Evolutionary conservation across 1,140 invertebrate species (phyloP).

Genomic region (Hestina assimilis): DNA sequence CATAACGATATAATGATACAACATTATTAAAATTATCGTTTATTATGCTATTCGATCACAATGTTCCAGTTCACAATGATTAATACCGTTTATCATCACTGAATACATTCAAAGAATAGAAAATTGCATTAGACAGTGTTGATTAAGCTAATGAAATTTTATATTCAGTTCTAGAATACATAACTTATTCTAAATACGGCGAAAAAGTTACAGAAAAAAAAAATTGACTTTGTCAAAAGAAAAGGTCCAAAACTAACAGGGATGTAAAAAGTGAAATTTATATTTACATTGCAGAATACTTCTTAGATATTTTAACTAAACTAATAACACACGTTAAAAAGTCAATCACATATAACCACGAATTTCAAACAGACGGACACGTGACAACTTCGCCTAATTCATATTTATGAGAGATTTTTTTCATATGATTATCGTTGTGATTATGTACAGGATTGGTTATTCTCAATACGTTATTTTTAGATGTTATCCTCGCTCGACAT

Average conservation of each 20-base stretch:
- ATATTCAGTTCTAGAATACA: constrained; percentile 1
- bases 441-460: constrained; percentile 70
- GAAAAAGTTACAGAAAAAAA: not conserved
- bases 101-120: constrained; percentile 14
- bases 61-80: constrained; percentile 24
- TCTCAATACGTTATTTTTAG: constrained; percentile 64
- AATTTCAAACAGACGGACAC: constrained; percentile 54
- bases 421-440: constrained; percentile 59
- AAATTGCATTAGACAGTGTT: not conserved
- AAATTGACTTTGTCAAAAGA: constrained; percentile 7
- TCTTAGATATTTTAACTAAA: constrained; percentile 19
- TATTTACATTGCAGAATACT: constrained; percentile 22
- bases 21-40: constrained; percentile 31
- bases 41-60: constrained; percentile 49
- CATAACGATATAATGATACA: constrained; percentile 20
- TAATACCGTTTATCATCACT: constrained; percentile 14
- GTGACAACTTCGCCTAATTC: constrained; percentile 68
- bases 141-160: constrained; percentile 4
- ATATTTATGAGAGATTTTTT: constrained; percentile 66
- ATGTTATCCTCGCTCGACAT: constrained; percentile 68
- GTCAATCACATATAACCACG: constrained; percentile 1
- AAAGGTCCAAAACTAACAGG: constrained; percentile 5
- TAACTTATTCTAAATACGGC: not conserved
- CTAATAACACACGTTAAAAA: constrained; percentile 27
- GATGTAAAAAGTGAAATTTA: not conserved